Conservation (phyloP, 2,113 vertebrate genomes). For the Circaetus cinerascens region DNA sequence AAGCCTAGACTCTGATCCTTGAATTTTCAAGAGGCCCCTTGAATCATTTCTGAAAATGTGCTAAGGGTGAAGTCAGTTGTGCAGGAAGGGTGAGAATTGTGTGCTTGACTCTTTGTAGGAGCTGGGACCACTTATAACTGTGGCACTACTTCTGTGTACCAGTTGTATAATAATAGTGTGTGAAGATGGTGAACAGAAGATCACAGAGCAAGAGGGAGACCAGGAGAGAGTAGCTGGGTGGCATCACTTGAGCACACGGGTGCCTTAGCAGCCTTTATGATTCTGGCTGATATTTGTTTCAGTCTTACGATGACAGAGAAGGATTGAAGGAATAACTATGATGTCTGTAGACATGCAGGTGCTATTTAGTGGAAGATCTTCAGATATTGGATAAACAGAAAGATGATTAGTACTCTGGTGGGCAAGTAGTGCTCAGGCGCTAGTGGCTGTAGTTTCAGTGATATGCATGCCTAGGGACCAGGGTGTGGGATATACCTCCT, state of each 20-base stretch:
- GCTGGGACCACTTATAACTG: background rate
- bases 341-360: background rate
- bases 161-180: background rate
- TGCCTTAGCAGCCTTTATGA: background rate
- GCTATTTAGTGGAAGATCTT: background rate
- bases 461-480: background rate
- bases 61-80: rapidly evolving
- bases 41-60: background rate
- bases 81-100: background rate
- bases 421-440: background rate
- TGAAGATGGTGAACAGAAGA: background rate
- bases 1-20: background rate
- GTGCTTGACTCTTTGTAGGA: background rate
- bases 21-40: background rate
- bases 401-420: background rate
- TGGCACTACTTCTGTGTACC: background rate
- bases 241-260: rapidly evolving
- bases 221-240: background rate
- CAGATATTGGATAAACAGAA: background rate
- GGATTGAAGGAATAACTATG: background rate
- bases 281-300: background rate
- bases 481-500: background rate
- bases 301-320: background rate
- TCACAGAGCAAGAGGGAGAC: background rate
- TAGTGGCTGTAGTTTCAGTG: background rate